phyloP scores from a whole-genome alignment of 30 jellyfish, hydroid and myxozoan genomes.

The Aurelia aurita region DNA sequence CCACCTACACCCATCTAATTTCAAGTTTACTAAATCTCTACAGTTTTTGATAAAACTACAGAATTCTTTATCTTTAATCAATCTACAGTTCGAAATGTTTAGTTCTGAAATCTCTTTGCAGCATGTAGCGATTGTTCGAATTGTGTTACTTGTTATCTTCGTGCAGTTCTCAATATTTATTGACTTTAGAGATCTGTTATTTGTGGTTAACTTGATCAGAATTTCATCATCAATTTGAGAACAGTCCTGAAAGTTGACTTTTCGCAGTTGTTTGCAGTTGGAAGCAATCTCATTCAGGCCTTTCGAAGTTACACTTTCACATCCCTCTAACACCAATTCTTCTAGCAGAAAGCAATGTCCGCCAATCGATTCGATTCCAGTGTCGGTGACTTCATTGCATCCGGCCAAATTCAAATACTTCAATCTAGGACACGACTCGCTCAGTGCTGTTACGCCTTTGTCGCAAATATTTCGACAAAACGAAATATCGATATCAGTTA shows the following conservation, averaged over 20 bases:
- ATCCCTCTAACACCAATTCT: slow-evolving; percentile 34
- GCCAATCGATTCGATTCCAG: slow-evolving; percentile 25
- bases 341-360: not conserved
- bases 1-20: slow-evolving; percentile 20
- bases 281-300: slow-evolving; percentile 19
- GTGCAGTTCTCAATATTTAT: slow-evolving; percentile 22
- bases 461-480: slow-evolving; percentile 33
- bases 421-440: slow-evolving; percentile 5
- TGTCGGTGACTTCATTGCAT: not conserved
- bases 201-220: not conserved
- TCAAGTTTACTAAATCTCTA: not conserved
- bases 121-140: not conserved
- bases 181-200: slow-evolving; percentile 5
- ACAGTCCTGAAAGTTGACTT: slow-evolving; percentile 35
- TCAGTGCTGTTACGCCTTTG: slow-evolving; percentile 2
- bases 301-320: slow-evolving; percentile 13
- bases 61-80: slow-evolving; percentile 9
- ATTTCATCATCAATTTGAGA: slow-evolving; percentile 2
- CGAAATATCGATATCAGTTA: slow-evolving; percentile 14
- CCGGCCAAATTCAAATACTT: slow-evolving; percentile 11
- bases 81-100: slow-evolving; percentile 4
- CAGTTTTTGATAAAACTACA: slow-evolving; percentile 4
- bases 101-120: slow-evolving; percentile 20
- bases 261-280: not conserved
- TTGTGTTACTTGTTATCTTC: not conserved